phyloP scores from a whole-genome alignment of 1,140 invertebrate species.

The Zeugodacus cucurbitae region DNA sequence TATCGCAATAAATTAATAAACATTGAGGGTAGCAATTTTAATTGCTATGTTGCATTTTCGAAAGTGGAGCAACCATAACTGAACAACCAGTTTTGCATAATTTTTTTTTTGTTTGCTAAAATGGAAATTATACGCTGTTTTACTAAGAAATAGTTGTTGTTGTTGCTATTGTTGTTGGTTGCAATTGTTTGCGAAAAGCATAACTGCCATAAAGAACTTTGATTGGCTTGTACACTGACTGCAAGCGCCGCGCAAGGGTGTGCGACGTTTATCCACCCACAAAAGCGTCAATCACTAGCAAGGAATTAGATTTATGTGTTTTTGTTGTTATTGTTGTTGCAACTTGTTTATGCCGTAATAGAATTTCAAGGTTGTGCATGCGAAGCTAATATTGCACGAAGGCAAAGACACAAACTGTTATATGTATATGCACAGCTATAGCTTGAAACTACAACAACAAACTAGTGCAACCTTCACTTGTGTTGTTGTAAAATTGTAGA shows the following conservation, averaged over 20 bases:
- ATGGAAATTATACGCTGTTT: neutral
- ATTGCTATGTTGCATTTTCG: constrained; percentile 28
- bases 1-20: constrained; percentile 1
- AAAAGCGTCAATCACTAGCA: constrained; percentile 13
- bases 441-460: neutral
- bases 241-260: neutral
- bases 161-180: neutral
- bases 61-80: constrained; percentile 11
- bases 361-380: constrained; percentile 20
- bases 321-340: neutral
- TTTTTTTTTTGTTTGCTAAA: neutral
- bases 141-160: neutral
- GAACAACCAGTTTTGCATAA: constrained; percentile 17
- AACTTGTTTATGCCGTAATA: neutral
- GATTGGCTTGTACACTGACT: too few species aligned
- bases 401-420: neutral
- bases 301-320: neutral
- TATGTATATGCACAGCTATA: neutral
- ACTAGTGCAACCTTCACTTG: neutral
- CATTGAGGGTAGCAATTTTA: neutral
- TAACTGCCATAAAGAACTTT: neutral
- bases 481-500: neutral
- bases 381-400: neutral
- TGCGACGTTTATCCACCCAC: constrained; percentile 31
- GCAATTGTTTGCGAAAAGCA: neutral